Base-by-base conservation (phyloP, 2,888 invertebrate genomes). In the Sarcophaga subvicina region DNA sequence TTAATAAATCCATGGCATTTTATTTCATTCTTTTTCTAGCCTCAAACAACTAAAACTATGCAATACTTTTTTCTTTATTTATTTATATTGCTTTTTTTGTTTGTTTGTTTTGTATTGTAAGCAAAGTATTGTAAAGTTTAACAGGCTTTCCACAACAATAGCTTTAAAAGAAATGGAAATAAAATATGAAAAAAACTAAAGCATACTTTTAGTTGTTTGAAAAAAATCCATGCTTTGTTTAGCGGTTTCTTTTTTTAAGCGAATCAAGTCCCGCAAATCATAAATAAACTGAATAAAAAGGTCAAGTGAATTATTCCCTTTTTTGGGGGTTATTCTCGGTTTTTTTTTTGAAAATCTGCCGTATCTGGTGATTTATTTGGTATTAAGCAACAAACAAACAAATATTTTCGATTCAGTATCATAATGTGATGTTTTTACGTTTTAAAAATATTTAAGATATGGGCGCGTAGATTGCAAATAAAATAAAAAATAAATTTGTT, bases 311-410 rank as follows among this genome's bases (percentile, higher is more conserved):
- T 76, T 37, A 63, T 76, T 80, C 80, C 27, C 10, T 66, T 27
- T 66, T 37, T 69, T 37, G 10, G 3, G 8, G 6, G 8, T 37
- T 37, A 10, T 37, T 8, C 37, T 37, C 8, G 37, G 2, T 8
- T 37, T 37, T 37, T 6, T 37, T 70, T 37, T 86, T 83, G 86
- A 86, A 80, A 72, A 72, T 27, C 37, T 83, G 71, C 80, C 86
- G 83, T 83, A 83, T 83, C 67, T 69, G 69, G 76, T 83, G 86
- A 86, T 86, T 86, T 86, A 83, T 86, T 80, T 86, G 72, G 76
- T 37, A 37, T 83, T 71, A 72, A 75, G 45, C 64, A 76, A 80
- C 66, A 85, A 77, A 10, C 10, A 37, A 37, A 37, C 37, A 37
- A 37, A 37, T 10, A 37, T 27, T 27, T 27, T 27, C 5, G 6